A percentile compares a stretch with the other conserved stretches of the same genome.
These are phyloP conservation scores for Styela plicata DNA, from an alignment of 23 tunicate species.

Conservation along the genomic window DNA sequence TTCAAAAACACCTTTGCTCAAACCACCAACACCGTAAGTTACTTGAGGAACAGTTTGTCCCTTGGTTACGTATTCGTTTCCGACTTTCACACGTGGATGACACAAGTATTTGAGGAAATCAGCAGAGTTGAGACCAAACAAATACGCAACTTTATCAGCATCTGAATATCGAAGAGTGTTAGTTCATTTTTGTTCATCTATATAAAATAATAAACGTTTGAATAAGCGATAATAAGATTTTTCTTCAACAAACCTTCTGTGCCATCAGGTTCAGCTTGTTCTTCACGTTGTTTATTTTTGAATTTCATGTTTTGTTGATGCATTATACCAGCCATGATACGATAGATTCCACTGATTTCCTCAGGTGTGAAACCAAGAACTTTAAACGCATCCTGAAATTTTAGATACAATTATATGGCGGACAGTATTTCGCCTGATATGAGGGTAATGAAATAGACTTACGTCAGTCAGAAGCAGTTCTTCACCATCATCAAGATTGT, in stretches of 20 bases:
- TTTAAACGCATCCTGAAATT: constrained; percentile 92
- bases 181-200: background rate
- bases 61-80: constrained; percentile 97
- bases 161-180: constrained; percentile 36
- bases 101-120: constrained; percentile 84
- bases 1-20: constrained; percentile 86
- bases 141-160: constrained; percentile 96
- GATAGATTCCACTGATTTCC: constrained; percentile 82
- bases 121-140: constrained; percentile 95
- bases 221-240: no score
- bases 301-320: constrained; percentile 93
- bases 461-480: constrained; percentile 42
- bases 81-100: constrained; percentile 96
- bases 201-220: background rate
- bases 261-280: constrained; percentile 95
- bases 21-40: constrained; percentile 62
- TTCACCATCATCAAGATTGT: constrained; percentile 30
- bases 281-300: constrained; percentile 92
- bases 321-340: constrained; percentile 91
- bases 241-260: constrained; percentile 84
- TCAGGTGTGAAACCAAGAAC: constrained; percentile 91
- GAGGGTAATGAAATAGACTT: no score
- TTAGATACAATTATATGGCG: no score
- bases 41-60: constrained; percentile 95
- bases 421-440: no score